A percentile compares a stretch with the other conserved stretches of the same genome.
Evolutionary conservation across 2,113 vertebrate species (phyloP).

Genomic region (Diphyllodes magnificus): DNA sequence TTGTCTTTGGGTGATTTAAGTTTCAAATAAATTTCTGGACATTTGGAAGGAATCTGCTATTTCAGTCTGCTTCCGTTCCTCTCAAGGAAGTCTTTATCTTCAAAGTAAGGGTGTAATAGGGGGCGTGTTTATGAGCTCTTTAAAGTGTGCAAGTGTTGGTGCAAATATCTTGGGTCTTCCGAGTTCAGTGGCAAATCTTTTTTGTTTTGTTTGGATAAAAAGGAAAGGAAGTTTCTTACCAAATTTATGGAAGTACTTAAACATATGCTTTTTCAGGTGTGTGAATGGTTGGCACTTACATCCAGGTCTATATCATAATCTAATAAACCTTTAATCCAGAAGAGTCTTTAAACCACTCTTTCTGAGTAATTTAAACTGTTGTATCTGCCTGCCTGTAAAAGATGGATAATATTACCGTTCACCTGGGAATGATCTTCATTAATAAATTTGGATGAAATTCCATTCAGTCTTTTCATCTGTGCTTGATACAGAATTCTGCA

Average conservation of each 20-base stretch:
- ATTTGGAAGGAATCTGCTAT: background rate
- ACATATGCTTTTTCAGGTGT: constrained; percentile 21
- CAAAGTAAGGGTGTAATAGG: background rate
- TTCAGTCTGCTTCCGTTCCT: background rate
- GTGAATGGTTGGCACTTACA: constrained; percentile 2
- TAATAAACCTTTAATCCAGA: constrained; percentile 55
- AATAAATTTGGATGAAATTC: constrained; percentile 43
- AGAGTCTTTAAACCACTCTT: constrained; percentile 40
- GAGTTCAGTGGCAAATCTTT: background rate
- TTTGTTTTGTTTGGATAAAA: background rate
- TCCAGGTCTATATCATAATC: constrained; percentile 30
- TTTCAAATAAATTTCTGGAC: background rate
- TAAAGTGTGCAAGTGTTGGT: background rate
- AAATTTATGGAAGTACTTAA: constrained; percentile 17
- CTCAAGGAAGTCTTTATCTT: background rate
- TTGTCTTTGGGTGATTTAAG: background rate
- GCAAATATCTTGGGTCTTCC: background rate
- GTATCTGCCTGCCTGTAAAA: constrained; percentile 37
- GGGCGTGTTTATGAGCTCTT: background rate
- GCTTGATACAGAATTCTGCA: background rate
- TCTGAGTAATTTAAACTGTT: constrained; percentile 45
- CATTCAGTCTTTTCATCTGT: constrained; percentile 27
- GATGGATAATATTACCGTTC: constrained; percentile 31
- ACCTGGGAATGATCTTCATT: constrained; percentile 39
- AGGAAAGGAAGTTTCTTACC: background rate